phyloP scores from a whole-genome alignment of 2,888 invertebrate species.

The Hermaeophaga mercurialis region DNA sequence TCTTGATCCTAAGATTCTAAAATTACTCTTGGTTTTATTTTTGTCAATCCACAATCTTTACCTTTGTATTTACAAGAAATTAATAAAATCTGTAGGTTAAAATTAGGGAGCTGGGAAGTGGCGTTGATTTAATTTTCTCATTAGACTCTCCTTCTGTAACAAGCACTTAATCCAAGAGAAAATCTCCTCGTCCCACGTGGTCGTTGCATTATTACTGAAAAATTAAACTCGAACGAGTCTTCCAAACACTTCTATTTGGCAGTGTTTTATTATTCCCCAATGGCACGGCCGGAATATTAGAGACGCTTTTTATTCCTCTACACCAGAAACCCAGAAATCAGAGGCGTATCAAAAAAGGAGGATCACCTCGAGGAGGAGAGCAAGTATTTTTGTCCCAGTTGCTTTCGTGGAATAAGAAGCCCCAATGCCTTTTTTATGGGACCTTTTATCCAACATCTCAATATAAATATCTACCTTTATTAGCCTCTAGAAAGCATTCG shows the following conservation, averaged over 20 bases:
- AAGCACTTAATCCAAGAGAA: constrained; percentile 18
- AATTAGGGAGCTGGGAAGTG: background rate
- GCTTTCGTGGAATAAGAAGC: too few species aligned
- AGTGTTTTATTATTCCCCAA: constrained; percentile 48
- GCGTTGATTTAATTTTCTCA: constrained; percentile 23
- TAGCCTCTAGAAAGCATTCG: too few species aligned
- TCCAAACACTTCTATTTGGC: constrained; percentile 44
- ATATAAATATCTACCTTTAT: too few species aligned
- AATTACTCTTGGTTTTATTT: too few species aligned
- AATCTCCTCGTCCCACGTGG: constrained; percentile 14
- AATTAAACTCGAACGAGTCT: constrained; percentile 39
- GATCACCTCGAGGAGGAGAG: too few species aligned
- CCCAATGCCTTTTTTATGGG: too few species aligned
- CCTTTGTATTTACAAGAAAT: too few species aligned
- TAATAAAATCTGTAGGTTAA: background rate
- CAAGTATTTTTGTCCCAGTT: too few species aligned
- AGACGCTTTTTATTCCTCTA: constrained; percentile 42
- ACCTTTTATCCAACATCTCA: too few species aligned
- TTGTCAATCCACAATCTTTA: too few species aligned
- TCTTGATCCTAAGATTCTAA: too few species aligned
- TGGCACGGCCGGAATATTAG: constrained; percentile 46
- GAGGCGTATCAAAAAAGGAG: too few species aligned
- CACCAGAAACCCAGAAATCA: background rate
- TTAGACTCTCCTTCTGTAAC: constrained; percentile 13
- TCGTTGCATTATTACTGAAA: constrained; percentile 34